A percentile compares a stretch with the other conserved stretches of the same genome.
Evolutionary conservation across 2,888 invertebrate genomes (phyloP).

Genomic region (Euzetes globulus): DNA sequence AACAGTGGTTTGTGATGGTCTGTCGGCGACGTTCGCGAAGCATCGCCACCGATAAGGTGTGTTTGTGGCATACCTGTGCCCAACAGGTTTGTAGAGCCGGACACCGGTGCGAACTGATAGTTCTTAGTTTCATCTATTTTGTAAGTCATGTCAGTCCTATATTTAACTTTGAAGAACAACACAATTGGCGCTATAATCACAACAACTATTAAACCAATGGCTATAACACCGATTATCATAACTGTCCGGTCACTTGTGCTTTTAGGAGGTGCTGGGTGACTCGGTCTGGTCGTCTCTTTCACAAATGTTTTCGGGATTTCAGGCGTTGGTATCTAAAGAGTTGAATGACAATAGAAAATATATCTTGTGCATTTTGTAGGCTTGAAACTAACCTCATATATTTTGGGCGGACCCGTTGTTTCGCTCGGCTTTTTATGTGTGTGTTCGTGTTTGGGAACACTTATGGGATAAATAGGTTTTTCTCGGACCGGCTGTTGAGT

Average conservation of each 20-base stretch:
- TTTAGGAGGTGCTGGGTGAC: conserved; percentile 36
- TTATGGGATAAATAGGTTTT: conserved; percentile 27
- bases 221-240: conserved; percentile 77
- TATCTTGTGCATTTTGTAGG: neutral
- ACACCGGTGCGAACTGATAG: conserved; percentile 47
- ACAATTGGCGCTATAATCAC: conserved; percentile 77
- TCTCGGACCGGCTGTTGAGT: conserved; percentile 27
- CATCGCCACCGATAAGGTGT: conserved; percentile 51
- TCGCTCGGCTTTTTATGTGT: neutral
- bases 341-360: neutral
- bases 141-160: conserved; percentile 75
- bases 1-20: conserved; percentile 54
- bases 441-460: conserved; percentile 10
- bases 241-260: conserved; percentile 64
- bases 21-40: conserved; percentile 38
- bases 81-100: conserved; percentile 40
- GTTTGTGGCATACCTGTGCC: conserved; percentile 42
- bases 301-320: neutral
- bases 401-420: conserved; percentile 24
- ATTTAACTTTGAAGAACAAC: conserved; percentile 34
- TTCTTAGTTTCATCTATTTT: conserved; percentile 74
- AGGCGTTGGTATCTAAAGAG: neutral
- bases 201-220: conserved; percentile 80
- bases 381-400: conserved; percentile 8
- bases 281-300: conserved; percentile 37